Base-by-base conservation (phyloP, 2,113 vertebrate genomes). In the Aspidoscelis tigris region DNA sequence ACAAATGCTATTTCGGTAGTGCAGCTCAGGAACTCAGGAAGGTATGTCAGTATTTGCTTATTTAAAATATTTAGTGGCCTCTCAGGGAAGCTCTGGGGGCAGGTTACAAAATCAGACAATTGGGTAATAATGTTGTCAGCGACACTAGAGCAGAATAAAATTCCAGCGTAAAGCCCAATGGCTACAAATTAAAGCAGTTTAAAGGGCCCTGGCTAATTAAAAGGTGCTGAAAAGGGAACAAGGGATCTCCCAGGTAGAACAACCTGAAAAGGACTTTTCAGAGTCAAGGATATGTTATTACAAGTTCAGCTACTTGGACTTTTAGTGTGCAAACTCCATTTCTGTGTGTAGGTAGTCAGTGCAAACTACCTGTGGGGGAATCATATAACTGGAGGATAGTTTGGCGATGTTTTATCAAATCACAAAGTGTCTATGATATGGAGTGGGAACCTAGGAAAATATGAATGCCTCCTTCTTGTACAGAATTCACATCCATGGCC, bases 1-100 rank as follows among this genome's bases (percentile, higher is more conserved):
- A n/a, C 24, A 74, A 74, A 21, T 41, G 44, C 43, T 78, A 21
- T 84, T 64, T 78, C 58, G 47, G 76, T 47, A 78, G 78, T 69
- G 47, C 33, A 53, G 69, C 39, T 22, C 39, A 43, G 24, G 22
- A 50, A 69, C 39, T 33, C 18, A 71, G 7, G 44, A 72, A 78
- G 24, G 11, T 12, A 44, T 58, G 47, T 20, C 20, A 12, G 22
- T 3, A 22, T 14, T 76, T n/a, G n/a, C 75, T 44, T 74, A 64
- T 47, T 50, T 76, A 71, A 43, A 7, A 3, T 16, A 24, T 71
- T 55, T 41, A 39, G 53, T 55, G 41, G n/a, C 22, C 47, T 14
- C 50, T 70, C 69, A 39, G n/a, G n/a, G 69, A 70, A 39, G 69
- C 69, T 70, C 69, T 70, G 6, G 14, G n/a, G n/a, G 20, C 26